A percentile compares a stretch with the other conserved stretches of the same genome.
Conservation (phyloP, 2,888 invertebrate species). For the Tinea semifulvella region DNA sequence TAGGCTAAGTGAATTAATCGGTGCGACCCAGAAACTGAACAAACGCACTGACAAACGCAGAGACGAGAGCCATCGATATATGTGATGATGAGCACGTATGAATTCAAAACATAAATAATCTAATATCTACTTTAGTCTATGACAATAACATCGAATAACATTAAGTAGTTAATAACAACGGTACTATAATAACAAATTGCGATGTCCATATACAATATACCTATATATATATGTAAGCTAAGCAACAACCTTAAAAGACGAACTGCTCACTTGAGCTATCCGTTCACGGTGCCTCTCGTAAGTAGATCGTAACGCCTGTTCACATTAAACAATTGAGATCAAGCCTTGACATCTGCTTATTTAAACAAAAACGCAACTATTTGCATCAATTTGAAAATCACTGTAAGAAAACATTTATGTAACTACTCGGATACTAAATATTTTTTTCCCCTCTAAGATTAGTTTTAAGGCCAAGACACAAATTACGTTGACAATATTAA, state of each 20-base stretch:
- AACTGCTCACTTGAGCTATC: background rate
- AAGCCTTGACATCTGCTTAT: conserved; percentile 10
- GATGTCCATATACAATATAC: no score
- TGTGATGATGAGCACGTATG: background rate
- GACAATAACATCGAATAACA: no score
- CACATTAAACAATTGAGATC: conserved; percentile 14
- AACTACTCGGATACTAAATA: no score
- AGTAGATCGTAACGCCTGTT: conserved; percentile 23
- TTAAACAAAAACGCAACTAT: conserved; percentile 9
- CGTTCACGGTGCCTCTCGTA: conserved; percentile 21
- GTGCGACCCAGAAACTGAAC: conserved; percentile 57
- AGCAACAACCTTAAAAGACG: conserved; percentile 16
- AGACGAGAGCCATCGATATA: conserved; percentile 19
- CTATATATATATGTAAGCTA: no score
- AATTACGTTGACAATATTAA: conserved; percentile 22
- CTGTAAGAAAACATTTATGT: background rate
- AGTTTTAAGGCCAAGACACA: conserved; percentile 15
- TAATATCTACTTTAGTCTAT: no score
- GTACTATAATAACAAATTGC: no score
- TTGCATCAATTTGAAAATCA: background rate
- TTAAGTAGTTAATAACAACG: no score
- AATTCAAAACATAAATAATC: no score
- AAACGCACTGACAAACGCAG: conserved; percentile 30
- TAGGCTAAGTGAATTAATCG: conserved; percentile 60
- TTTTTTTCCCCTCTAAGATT: no score